These are phyloP conservation scores for Congeria kusceri DNA, from an alignment of 2,888 invertebrate species.

Conservation along the genomic window DNA sequence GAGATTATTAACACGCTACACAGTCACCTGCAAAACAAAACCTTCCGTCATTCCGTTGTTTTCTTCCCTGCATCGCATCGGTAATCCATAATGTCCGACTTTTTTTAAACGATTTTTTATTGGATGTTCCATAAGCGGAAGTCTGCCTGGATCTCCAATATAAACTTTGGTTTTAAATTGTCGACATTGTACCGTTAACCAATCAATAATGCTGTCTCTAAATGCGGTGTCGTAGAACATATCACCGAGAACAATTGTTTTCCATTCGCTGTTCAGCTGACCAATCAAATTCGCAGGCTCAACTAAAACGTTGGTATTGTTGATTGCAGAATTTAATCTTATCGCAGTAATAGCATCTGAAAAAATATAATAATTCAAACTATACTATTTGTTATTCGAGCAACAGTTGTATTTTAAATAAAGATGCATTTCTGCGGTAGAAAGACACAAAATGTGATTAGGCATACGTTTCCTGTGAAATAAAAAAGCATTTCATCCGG, in stretches of 20 bases:
- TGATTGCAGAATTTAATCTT: slow-evolving; percentile 78
- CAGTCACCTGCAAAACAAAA: slow-evolving; percentile 69
- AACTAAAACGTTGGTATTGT: slow-evolving; percentile 79
- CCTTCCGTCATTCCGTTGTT: slow-evolving; percentile 76
- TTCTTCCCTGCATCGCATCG: slow-evolving; percentile 63
- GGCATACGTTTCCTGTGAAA: too few relatives aligned
- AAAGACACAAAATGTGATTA: too few relatives aligned
- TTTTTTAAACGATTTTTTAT: slow-evolving; percentile 61
- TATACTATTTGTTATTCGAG: too few relatives aligned
- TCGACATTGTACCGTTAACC: slow-evolving; percentile 58
- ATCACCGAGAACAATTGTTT: slow-evolving; percentile 89
- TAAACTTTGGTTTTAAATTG: slow-evolving; percentile 64
- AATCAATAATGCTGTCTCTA: slow-evolving; percentile 68
- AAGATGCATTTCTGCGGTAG: too few relatives aligned
- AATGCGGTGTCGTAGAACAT: slow-evolving; percentile 89
- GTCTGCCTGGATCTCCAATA: slow-evolving; percentile 82
- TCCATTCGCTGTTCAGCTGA: slow-evolving; percentile 82
- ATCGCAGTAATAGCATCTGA: slow-evolving; percentile 81
- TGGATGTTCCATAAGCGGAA: slow-evolving; percentile 71
- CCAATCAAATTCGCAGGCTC: slow-evolving; percentile 88
- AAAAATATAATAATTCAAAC: slow-evolving; percentile 46
- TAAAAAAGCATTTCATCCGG: too few relatives aligned
- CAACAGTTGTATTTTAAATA: too few relatives aligned
- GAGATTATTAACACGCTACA: too few relatives aligned
- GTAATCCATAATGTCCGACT: slow-evolving; percentile 67